A percentile compares a stretch with the other conserved stretches of the same genome.
phyloP scores from a whole-genome alignment of 2,888 invertebrate species.

The Adela reaumurella region DNA sequence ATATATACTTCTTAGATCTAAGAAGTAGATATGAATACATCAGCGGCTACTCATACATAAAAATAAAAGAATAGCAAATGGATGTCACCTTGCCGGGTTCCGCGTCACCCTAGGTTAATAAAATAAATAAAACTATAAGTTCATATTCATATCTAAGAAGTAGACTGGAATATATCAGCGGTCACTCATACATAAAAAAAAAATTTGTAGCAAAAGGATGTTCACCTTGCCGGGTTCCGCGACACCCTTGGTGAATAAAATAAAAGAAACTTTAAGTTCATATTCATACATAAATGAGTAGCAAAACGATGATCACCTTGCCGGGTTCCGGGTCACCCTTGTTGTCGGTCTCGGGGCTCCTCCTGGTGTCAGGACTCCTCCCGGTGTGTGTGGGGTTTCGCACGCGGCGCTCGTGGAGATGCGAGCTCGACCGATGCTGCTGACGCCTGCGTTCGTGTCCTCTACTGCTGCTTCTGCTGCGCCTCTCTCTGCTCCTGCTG shows the following conservation, averaged over 20 bases:
- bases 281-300: slow-evolving; percentile 1
- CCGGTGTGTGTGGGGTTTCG: slow-evolving; percentile 17
- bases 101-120: slow-evolving; percentile 72
- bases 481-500: slow-evolving; percentile 15
- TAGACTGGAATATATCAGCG: neutral
- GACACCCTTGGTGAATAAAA: neutral
- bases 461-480: slow-evolving; percentile 11
- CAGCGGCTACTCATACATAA: too few species aligned
- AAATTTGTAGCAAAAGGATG: neutral
- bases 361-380: slow-evolving; percentile 27
- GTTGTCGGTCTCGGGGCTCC: slow-evolving; percentile 52
- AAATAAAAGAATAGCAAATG: neutral
- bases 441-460: slow-evolving; percentile 21
- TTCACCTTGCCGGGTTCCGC: neutral
- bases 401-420: slow-evolving; percentile 16
- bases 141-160: too few species aligned
- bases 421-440: slow-evolving; percentile 23
- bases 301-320: slow-evolving; percentile 39
- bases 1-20: too few species aligned
- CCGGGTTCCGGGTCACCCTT: slow-evolving; percentile 76
- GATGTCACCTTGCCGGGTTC: slow-evolving; percentile 64
- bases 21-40: too few species aligned
- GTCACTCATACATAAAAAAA: neutral
- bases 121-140: too few species aligned
- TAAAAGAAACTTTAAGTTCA: neutral